Base-by-base conservation (phyloP, 2,888 invertebrate genomes). In the Agonopterix subpropinquella region DNA sequence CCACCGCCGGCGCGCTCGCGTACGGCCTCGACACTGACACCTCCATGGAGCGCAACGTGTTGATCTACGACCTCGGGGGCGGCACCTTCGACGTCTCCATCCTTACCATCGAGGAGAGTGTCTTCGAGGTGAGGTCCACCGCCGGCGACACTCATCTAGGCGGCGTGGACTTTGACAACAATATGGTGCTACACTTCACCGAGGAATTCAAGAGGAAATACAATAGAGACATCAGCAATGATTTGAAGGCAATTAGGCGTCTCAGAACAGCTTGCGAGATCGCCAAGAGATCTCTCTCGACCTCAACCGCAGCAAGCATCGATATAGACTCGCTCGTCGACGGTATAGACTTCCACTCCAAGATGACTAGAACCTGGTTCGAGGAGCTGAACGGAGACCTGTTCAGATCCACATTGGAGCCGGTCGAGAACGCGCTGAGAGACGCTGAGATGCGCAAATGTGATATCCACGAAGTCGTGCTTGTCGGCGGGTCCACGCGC, bases 301-400 rank as follows among this genome's bases (percentile, higher is more conserved):
- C 79, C 0, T 66, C 71, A 3, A 53, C 56, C 0, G 73, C 77
- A 50, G 71, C 79, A 0, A 55, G 59, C 0, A 64, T 83, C 0
- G 63, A 68, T 13, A 65, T 84, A 0, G 78, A 77, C 2, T 62
- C 65, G 0, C 48, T 84, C 0, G 70, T 59, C 44, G 66, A 75
- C 11, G 67, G 68, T 0, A 71, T 77, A 3, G 77, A 83, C 39
- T 84, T 80, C 42, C 51, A 47, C 4, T 74, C 73, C 2, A 64
- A 51, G 15, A 59, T 85, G n/a, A 59, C 73, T 0, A 57, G 83
- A 49, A 59, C 54, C 0, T 35, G 76, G 4, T 85, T 83, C 45
- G 84, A 85, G 53, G 77, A 81, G 2, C 47, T 85, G 4, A 82
- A 82, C 52, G 78, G 76, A 0, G 81, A 84, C 65, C 57, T 85